Base-by-base conservation (phyloP, 2,113 vertebrate species). In the Conger conger region DNA sequence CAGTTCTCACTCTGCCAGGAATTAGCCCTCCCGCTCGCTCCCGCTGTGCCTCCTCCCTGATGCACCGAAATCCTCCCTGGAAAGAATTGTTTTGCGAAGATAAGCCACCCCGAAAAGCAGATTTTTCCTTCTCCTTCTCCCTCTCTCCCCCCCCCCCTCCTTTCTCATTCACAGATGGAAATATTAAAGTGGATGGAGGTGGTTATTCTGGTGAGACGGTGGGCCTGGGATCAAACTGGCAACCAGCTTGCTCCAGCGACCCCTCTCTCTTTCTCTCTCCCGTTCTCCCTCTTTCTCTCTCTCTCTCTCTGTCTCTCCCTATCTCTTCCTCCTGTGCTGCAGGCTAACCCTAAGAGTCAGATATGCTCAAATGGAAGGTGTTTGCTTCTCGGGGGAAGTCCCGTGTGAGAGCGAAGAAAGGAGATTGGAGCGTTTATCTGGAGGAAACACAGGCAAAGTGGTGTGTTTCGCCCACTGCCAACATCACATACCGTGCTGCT, bases 391-490 rank as follows among this genome's bases (percentile, higher is more conserved):
- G 4, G 23, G 27, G 68, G 60, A 7, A 73, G 35, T 50, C 42
- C 23, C 5, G 23, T 36, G 16, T 63, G n/a, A 23, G 33, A 37
- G 81, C 7, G 23, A 36, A 82, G 35, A 37, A 38, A 20, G 35
- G 37, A 23, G 50, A 82, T n/a, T 38, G 37, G 23, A 8, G 9
- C 4, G 35, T 82, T 27, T 11, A 18, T 30, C 18, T 11, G 13
- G 27, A 33, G 7, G 4, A 73, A 30, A 73, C 68, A 73, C n/a
- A 5, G n/a, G 1, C 7, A n/a, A 73, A 73, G 68, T 73, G 68
- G 68, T 33, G n/a, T 73, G n/a, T n/a, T n/a, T n/a, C n/a, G 68
- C 68, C 68, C 68, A 73, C n/a, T 73, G n/a, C 68, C 68, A 33
- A 73, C 11, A 73, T 73, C 33, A 27, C n/a, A 33, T 17, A 73